Evolutionary conservation across 2,113 vertebrate genomes (phyloP).

Genomic region (Astatoreochromis straeleni): DNA sequence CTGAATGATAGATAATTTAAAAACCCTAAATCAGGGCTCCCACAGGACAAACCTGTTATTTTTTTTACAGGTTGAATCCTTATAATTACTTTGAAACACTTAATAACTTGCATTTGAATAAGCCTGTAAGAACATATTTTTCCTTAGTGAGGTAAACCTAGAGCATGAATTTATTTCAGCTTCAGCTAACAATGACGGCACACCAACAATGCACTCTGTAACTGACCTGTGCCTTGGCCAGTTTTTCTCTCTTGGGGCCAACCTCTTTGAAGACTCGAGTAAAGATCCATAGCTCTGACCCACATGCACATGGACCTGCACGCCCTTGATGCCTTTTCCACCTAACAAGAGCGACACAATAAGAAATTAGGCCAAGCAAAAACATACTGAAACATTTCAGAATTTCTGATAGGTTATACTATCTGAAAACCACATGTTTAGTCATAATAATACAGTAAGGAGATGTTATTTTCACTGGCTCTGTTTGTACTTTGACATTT

Average conservation of each 20-base stretch:
- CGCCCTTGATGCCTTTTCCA: constrained; percentile 80
- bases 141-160: background rate
- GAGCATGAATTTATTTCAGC: background rate
- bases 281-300: constrained; percentile 81
- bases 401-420: background rate
- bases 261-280: constrained; percentile 80
- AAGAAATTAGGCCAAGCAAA: background rate
- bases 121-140: background rate
- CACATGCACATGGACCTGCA: constrained; percentile 85
- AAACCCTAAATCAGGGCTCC: background rate
- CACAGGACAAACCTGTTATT: background rate
- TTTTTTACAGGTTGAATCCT: background rate
- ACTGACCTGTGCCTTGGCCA: constrained; percentile 73
- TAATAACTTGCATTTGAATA: background rate
- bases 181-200: background rate
- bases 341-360: constrained; percentile 11
- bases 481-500: background rate
- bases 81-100: background rate
- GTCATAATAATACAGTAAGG: background rate
- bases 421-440: background rate
- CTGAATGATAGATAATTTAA: background rate
- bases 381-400: background rate
- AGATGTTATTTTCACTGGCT: background rate
- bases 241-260: constrained; percentile 76
- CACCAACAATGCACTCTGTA: background rate